Percentiles rank a stretch among this genome's conserved stretches.
phyloP scores from a whole-genome alignment of 2,113 vertebrate genomes.

The Astur gentilis region DNA sequence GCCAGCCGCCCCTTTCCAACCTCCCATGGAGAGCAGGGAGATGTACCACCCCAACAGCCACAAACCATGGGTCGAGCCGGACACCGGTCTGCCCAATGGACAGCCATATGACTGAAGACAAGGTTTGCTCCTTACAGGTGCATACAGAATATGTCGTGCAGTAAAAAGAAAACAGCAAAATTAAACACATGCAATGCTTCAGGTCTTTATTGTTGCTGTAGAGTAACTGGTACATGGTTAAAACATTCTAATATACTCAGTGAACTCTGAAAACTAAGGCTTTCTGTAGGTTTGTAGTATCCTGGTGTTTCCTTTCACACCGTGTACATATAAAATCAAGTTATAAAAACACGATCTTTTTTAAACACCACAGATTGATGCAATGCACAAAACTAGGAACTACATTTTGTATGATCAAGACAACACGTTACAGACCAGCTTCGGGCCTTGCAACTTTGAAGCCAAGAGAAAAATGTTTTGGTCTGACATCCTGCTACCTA shows the following conservation, averaged over 20 bases:
- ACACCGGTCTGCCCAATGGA: background rate
- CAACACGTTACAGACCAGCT: background rate
- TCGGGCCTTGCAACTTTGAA: background rate
- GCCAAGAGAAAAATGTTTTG: background rate
- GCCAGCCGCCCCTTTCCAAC: background rate
- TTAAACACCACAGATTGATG: slow-evolving; percentile 4
- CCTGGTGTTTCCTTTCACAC: slow-evolving; percentile 47
- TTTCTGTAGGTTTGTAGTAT: slow-evolving; percentile 67
- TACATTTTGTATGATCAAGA: background rate
- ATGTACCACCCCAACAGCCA: background rate
- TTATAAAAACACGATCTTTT: slow-evolving; percentile 54
- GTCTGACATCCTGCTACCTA: background rate
- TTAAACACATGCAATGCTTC: background rate
- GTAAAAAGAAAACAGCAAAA: background rate
- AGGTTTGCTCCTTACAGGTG: background rate
- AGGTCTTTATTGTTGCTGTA: slow-evolving; percentile 71
- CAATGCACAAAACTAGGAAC: slow-evolving; percentile 8
- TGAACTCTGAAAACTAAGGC: slow-evolving; percentile 71
- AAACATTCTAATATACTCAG: slow-evolving; percentile 48
- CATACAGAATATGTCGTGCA: background rate
- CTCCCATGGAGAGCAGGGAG: background rate
- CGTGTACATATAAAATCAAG: slow-evolving; percentile 61
- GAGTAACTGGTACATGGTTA: slow-evolving; percentile 53
- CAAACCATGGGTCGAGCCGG: background rate
- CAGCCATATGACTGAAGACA: accelerated